phyloP scores from a whole-genome alignment of 1,140 invertebrate genomes.

The Liolophura sinensis region DNA sequence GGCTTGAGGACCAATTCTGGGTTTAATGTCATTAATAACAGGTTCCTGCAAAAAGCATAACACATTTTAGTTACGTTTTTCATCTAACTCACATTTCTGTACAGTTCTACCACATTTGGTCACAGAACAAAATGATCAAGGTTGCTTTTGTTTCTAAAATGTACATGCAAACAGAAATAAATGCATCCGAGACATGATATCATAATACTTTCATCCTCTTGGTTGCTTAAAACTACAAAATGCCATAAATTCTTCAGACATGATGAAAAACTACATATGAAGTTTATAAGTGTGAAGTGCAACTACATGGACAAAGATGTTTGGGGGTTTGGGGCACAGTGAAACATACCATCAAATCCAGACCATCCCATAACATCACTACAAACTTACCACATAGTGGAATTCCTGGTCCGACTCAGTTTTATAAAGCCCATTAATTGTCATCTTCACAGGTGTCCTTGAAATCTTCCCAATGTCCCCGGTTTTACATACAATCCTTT shows the following conservation, averaged over 20 bases:
- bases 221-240: not conserved
- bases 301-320: not conserved
- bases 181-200: no score
- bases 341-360: not conserved
- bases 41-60: slow-evolving; percentile 36
- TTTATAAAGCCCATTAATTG: slow-evolving; percentile 10
- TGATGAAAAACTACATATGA: no score
- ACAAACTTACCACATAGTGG: slow-evolving; percentile 41
- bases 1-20: slow-evolving; percentile 84
- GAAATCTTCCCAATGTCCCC: slow-evolving; percentile 7
- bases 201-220: no score
- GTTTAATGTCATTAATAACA: slow-evolving; percentile 75
- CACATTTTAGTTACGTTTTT: not conserved
- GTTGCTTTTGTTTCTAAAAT: no score
- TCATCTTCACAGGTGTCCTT: not conserved
- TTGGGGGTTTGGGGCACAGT: no score
- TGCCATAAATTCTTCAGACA: no score
- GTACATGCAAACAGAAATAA: no score
- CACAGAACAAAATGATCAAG: no score
- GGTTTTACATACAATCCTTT: slow-evolving; percentile 44
- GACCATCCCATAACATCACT: no score
- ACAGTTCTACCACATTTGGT: not conserved
- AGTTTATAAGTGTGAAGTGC: no score
- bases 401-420: slow-evolving; percentile 28
- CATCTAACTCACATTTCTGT: not conserved